Evolutionary conservation across 2,113 vertebrate species (phyloP).

Genomic region (Blennius ocellaris): DNA sequence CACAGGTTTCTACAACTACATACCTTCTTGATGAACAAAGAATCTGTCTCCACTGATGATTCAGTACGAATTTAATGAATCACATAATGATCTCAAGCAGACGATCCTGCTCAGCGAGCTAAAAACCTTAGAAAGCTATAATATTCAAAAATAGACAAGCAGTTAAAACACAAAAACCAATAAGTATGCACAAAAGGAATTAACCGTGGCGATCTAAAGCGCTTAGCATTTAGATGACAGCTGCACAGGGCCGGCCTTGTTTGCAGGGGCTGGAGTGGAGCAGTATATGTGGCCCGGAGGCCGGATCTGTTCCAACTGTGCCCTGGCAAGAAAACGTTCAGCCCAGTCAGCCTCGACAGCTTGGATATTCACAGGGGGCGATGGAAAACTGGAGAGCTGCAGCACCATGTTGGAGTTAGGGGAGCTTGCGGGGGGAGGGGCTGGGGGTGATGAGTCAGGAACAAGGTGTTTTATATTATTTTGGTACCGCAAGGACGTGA

Average conservation of each 20-base stretch:
- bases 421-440: constrained; percentile 35
- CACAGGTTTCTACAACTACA: constrained; percentile 11
- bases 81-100: constrained; percentile 45
- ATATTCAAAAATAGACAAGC: constrained; percentile 51
- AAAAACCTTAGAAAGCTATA: constrained; percentile 51
- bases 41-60: constrained; percentile 33
- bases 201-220: constrained; percentile 50
- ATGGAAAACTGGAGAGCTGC: constrained; percentile 75
- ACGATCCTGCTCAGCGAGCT: constrained; percentile 48
- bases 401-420: constrained; percentile 48
- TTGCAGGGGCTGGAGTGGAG: constrained; percentile 74
- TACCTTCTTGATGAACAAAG: constrained; percentile 41
- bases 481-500: constrained; percentile 60
- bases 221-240: constrained; percentile 81
- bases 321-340: constrained; percentile 78
- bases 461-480: constrained; percentile 67
- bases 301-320: constrained; percentile 83
- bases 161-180: constrained; percentile 36
- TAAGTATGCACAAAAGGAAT: constrained; percentile 61
- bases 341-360: constrained; percentile 83
- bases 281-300: constrained; percentile 72
- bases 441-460: constrained; percentile 59
- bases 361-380: constrained; percentile 83
- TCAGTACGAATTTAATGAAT: constrained; percentile 53
- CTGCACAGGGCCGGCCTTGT: constrained; percentile 71